These are phyloP conservation scores for Sesamia nonagrioides DNA, from an alignment of 1,140 invertebrate genomes.

Conservation along the genomic window DNA sequence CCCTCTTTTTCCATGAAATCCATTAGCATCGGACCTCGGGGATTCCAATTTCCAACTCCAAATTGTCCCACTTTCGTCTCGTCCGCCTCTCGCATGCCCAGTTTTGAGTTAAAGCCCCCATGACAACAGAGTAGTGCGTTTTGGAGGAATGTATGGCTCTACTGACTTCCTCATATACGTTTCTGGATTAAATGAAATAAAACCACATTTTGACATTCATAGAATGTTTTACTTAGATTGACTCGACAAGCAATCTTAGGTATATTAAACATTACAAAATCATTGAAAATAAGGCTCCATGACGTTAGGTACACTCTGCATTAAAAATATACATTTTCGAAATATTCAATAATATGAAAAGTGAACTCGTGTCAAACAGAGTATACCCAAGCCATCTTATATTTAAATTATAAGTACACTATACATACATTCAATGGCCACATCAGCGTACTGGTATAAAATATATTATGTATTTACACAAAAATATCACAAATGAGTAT, in stretches of 20 bases:
- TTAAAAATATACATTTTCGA: conserved; percentile 21
- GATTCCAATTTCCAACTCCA: too few species aligned
- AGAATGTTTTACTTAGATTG: conserved; percentile 85
- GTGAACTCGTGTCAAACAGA: conserved; percentile 49
- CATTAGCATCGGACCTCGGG: too few species aligned
- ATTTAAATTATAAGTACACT: conserved; percentile 56
- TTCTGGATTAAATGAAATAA: background rate
- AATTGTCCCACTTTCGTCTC: too few species aligned
- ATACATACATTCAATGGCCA: conserved; percentile 74
- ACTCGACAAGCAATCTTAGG: conserved; percentile 73
- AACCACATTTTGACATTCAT: conserved; percentile 75
- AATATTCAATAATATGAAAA: background rate
- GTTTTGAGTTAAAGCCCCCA: too few species aligned
- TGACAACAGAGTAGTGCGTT: too few species aligned
- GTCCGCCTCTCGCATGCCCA: too few species aligned
- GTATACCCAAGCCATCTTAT: conserved; percentile 60
- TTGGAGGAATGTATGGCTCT: too few species aligned
- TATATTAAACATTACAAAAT: conserved; percentile 68
- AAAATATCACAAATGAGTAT: conserved; percentile 81
- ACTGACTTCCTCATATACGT: too few species aligned
- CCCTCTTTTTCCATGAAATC: too few species aligned
- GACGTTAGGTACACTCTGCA: conserved; percentile 59
- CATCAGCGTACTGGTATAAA: conserved; percentile 74
- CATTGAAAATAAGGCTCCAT: conserved; percentile 59
- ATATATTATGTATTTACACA: conserved; percentile 83